phyloP scores from a whole-genome alignment of 2,113 vertebrate genomes.

The Amphilophus citrinellus region DNA sequence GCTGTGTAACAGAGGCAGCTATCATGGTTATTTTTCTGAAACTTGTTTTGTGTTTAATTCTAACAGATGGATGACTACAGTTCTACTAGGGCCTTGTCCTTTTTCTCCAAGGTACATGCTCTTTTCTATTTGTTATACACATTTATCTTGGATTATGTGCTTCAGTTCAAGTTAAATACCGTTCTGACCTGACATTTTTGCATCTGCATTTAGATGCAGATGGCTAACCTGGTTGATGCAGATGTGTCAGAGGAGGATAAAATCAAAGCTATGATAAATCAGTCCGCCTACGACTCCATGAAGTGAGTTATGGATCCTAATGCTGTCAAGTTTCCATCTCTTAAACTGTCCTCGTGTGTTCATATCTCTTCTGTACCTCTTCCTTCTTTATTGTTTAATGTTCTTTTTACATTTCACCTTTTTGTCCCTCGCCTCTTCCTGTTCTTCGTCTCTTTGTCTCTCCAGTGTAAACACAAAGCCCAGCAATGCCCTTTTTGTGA shows the following conservation, averaged over 20 bases:
- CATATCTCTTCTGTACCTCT: background rate
- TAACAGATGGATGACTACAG: slow-evolving; percentile 95
- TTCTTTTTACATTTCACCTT: background rate
- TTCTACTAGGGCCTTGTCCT: slow-evolving; percentile 90
- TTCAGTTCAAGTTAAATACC: background rate
- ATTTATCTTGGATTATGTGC: background rate
- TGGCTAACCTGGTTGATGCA: slow-evolving; percentile 94
- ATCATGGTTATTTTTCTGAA: background rate
- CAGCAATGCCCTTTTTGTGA: slow-evolving; percentile 86
- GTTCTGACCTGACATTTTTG: background rate
- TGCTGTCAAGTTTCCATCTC: background rate
- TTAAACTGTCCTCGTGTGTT: background rate
- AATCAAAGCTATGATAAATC: slow-evolving; percentile 95
- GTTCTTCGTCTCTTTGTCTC: background rate
- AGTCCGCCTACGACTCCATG: slow-evolving; percentile 92
- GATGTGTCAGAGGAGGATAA: slow-evolving; percentile 98
- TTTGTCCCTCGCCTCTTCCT: background rate
- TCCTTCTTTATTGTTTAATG: background rate
- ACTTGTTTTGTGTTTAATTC: slow-evolving; percentile 87
- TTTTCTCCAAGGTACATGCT: slow-evolving; percentile 93
- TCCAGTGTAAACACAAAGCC: slow-evolving; percentile 91
- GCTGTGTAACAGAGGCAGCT: background rate
- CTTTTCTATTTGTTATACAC: background rate
- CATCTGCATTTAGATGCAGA: slow-evolving; percentile 86
- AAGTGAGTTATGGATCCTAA: slow-evolving; percentile 84